Evolutionary conservation across 2,797 vertebrate genomes (phyloP).

Genomic region (Protosalanx chinensis): DNA sequence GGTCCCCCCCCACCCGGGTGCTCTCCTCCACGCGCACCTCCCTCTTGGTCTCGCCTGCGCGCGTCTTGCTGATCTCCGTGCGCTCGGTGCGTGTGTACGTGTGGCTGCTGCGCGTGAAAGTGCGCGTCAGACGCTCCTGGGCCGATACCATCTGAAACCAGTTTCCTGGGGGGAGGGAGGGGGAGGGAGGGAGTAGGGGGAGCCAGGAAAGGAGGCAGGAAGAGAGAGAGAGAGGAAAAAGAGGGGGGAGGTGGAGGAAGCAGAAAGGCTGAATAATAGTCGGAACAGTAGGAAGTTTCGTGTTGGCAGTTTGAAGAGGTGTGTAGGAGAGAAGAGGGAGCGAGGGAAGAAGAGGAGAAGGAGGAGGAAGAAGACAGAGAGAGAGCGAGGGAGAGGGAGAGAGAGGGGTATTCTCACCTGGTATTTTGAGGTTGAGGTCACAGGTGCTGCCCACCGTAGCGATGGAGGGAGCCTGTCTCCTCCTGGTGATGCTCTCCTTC

Average conservation of each 20-base stretch:
- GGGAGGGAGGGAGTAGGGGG: slow-evolving; percentile 31
- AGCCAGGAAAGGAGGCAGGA: neutral
- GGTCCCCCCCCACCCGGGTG: slow-evolving; percentile 77
- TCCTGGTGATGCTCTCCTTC: slow-evolving; percentile 94
- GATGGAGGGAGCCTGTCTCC: slow-evolving; percentile 88
- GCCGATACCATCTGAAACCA: slow-evolving; percentile 98
- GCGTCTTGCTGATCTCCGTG: slow-evolving; percentile 91
- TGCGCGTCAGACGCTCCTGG: slow-evolving; percentile 90
- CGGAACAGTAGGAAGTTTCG: neutral
- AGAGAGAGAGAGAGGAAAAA: neutral
- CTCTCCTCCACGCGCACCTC: slow-evolving; percentile 92
- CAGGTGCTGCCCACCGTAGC: slow-evolving; percentile 94
- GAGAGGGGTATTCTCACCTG: slow-evolving; percentile 72
- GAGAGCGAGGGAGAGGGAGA: neutral
- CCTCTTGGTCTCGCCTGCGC: slow-evolving; percentile 86
- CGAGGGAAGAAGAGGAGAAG: neutral
- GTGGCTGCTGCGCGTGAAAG: slow-evolving; percentile 94
- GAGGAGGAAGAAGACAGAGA: no score
- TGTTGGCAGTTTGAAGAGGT: neutral
- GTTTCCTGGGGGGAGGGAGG: slow-evolving; percentile 76
- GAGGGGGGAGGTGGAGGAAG: neutral
- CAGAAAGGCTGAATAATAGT: neutral
- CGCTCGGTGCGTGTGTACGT: slow-evolving; percentile 94
- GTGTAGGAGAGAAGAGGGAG: slow-evolving; percentile 10
- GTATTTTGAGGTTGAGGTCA: slow-evolving; percentile 97